Conservation (phyloP, 2,113 vertebrate genomes). For the Agelaius phoeniceus region DNA sequence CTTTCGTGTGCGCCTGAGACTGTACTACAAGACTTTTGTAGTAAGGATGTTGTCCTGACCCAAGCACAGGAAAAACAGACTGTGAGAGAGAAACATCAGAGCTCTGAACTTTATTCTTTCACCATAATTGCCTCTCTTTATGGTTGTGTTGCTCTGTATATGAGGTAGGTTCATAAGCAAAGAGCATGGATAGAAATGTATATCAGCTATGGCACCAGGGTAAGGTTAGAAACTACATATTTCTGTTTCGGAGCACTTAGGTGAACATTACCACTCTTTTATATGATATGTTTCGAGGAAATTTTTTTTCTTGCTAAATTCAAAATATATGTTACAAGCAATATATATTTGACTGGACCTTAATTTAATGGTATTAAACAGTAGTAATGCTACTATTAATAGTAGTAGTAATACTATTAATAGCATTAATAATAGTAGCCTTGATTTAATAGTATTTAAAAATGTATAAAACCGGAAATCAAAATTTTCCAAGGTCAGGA, state of each 20-base stretch:
- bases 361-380: background rate
- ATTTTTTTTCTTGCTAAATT: background rate
- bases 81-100: background rate
- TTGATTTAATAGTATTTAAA: background rate
- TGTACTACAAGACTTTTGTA: background rate
- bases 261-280: background rate
- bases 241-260: background rate
- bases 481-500: background rate
- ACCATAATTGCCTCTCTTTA: background rate
- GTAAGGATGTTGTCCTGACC: background rate
- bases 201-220: background rate
- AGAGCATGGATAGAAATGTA: accelerated
- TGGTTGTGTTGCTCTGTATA: background rate
- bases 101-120: background rate
- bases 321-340: background rate
- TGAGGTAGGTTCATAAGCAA: background rate
- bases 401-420: background rate
- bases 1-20: accelerated
- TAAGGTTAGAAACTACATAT: background rate
- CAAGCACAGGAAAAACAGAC: background rate
- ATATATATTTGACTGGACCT: background rate
- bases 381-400: background rate
- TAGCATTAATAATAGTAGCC: background rate
- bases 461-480: background rate
- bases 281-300: background rate